Percentiles rank a stretch among this genome's conserved stretches.
phyloP scores from a whole-genome alignment of 2,797 vertebrate species.

The Steatocranus sp. region DNA sequence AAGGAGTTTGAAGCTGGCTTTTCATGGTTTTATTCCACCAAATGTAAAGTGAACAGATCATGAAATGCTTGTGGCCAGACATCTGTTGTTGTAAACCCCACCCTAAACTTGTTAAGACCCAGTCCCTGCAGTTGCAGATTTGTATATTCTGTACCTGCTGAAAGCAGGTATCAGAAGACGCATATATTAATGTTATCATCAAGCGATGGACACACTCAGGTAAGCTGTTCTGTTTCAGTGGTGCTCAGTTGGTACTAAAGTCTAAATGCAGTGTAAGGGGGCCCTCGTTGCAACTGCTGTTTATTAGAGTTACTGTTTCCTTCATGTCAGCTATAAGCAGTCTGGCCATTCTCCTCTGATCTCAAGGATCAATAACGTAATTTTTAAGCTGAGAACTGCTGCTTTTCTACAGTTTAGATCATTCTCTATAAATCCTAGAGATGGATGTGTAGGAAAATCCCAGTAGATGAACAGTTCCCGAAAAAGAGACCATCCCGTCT shows the following conservation, averaged over 20 bases:
- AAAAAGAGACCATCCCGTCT: not conserved
- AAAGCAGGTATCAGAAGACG: not conserved
- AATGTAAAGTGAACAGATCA: not conserved
- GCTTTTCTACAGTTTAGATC: not conserved
- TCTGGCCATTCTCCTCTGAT: slow-evolving; percentile 22
- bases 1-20: not conserved
- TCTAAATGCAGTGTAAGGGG: not conserved
- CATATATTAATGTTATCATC: not conserved
- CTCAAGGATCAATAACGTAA: slow-evolving; percentile 43
- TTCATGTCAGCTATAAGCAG: not conserved
- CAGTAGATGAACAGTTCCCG: not conserved
- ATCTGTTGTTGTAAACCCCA: not conserved
- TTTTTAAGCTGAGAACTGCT: not conserved
- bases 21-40: not conserved
- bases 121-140: not conserved
- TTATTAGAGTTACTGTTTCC: not conserved
- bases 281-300: not conserved
- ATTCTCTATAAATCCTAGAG: not conserved
- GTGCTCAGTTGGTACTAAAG: not conserved
- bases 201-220: not conserved
- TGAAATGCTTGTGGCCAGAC: not conserved
- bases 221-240: not conserved
- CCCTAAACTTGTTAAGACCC: not conserved
- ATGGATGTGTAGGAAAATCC: not conserved
- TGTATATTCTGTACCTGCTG: not conserved